Conservation (phyloP, 2,888 invertebrate species). For the Eupsilia transversa region DNA sequence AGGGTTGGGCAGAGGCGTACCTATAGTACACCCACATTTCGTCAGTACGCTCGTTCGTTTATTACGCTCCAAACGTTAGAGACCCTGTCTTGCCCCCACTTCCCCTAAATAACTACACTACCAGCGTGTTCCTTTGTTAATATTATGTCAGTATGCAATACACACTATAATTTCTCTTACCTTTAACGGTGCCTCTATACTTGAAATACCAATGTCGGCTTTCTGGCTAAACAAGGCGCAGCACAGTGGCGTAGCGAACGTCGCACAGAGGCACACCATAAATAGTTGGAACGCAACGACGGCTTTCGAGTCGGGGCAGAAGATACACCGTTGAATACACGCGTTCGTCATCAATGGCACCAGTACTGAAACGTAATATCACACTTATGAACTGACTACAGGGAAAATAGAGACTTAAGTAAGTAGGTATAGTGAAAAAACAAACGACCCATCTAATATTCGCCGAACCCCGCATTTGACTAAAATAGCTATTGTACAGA, state of each 20-base stretch:
- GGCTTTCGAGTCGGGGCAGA: not conserved
- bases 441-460: not conserved
- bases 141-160: not conserved
- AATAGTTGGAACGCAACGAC: constrained; percentile 15
- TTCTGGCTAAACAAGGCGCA: constrained; percentile 14
- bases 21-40: no score
- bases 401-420: not conserved
- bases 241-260: constrained; percentile 31
- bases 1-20: no score
- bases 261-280: constrained; percentile 1
- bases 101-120: not conserved
- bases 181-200: constrained; percentile 9
- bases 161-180: constrained; percentile 2
- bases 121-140: not conserved
- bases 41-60: no score
- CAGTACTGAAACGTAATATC: constrained; percentile 5
- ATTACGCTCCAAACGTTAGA: no score
- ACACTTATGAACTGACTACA: not conserved
- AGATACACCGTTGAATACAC: not conserved
- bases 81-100: no score
- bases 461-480: not conserved
- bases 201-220: not conserved
- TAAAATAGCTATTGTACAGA: not conserved
- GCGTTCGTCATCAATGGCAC: constrained; percentile 13
- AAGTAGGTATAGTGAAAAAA: not conserved